Evolutionary conservation across 1,140 invertebrate species (phyloP).

Genomic region (Asbolus verrucosus): DNA sequence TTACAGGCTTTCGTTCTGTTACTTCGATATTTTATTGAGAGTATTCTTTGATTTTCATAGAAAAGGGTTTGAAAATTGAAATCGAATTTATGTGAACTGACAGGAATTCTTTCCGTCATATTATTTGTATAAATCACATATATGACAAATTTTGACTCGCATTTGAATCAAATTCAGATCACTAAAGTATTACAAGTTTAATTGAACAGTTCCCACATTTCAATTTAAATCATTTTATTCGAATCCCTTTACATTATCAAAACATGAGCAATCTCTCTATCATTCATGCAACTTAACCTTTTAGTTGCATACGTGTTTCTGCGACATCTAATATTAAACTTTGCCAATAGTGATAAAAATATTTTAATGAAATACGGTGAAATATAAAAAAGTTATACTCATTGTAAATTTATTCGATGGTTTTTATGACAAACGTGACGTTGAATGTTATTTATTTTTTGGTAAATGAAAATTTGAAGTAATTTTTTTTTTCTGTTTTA

Average conservation of each 20-base stretch:
- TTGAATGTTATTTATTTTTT: no score
- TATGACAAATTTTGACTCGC: no score
- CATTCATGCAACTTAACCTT: not conserved
- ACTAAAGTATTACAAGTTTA: slow-evolving; percentile 1
- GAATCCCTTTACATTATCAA: not conserved
- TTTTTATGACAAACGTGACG: no score
- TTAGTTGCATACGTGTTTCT: slow-evolving; percentile 2
- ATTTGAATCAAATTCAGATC: no score
- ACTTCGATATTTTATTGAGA: slow-evolving; percentile 39
- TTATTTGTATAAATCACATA: no score
- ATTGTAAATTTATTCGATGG: no score
- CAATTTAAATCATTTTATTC: not conserved
- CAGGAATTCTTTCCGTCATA: not conserved
- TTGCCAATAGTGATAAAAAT: not conserved
- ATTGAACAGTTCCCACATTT: not conserved
- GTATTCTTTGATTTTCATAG: slow-evolving; percentile 28
- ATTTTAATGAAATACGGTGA: not conserved
- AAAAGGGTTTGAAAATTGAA: slow-evolving; percentile 21
- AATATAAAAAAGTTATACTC: no score
- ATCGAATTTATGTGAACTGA: not conserved
- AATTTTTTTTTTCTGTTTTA: no score
- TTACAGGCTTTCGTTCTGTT: slow-evolving; percentile 31
- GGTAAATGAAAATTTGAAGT: no score
- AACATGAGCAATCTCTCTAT: slow-evolving; percentile 5
- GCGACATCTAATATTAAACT: no score